phyloP scores from a whole-genome alignment of 2,113 vertebrate species.

The Calonectris borealis region DNA sequence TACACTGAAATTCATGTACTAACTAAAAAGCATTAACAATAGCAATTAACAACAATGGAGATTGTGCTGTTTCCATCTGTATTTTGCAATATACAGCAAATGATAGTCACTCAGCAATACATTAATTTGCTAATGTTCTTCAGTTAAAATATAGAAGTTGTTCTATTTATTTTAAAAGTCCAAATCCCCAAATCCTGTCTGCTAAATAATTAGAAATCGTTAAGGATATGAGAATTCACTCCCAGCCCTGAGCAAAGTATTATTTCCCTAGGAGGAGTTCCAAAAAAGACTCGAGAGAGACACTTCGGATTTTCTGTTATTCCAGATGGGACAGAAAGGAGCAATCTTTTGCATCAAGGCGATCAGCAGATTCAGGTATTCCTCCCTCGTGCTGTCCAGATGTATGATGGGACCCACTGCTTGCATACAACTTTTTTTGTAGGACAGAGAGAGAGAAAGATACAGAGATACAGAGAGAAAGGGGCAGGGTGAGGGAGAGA shows the following conservation, averaged over 20 bases:
- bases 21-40: slow-evolving; percentile 44
- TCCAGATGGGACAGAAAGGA: background rate
- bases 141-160: background rate
- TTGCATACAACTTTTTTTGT: background rate
- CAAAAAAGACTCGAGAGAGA: background rate
- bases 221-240: background rate
- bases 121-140: slow-evolving; percentile 1
- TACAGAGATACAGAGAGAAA: background rate
- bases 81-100: slow-evolving; percentile 35
- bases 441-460: background rate
- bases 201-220: background rate
- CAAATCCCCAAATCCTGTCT: background rate
- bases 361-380: background rate
- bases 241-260: background rate
- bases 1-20: slow-evolving; percentile 44
- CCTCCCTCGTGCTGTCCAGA: rapidly evolving
- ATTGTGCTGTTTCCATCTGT: slow-evolving; percentile 5
- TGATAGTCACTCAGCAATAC: background rate
- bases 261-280: background rate
- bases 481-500: background rate
- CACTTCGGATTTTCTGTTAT: background rate
- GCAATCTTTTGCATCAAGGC: background rate
- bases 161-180: slow-evolving; percentile 15
- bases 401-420: background rate
- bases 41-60: slow-evolving; percentile 39